phyloP scores from a whole-genome alignment of 2,888 invertebrate species.

The Saturnia japonica region DNA sequence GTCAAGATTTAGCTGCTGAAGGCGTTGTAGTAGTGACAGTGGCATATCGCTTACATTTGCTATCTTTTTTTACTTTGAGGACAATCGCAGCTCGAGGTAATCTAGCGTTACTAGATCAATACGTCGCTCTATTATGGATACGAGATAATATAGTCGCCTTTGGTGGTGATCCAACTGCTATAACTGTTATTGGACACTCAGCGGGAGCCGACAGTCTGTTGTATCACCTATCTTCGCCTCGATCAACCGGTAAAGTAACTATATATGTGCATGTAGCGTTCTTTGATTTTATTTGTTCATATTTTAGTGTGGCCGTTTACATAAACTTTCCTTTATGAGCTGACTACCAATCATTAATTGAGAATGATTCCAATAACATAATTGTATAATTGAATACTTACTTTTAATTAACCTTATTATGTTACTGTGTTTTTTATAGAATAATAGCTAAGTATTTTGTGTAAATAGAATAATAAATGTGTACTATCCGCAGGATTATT shows the following conservation, averaged over 20 bases:
- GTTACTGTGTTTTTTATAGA: constrained; percentile 16
- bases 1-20: constrained; percentile 88
- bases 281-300: neutral
- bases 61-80: constrained; percentile 85
- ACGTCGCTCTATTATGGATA: constrained; percentile 89
- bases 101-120: constrained; percentile 92
- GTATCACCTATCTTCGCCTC: constrained; percentile 85
- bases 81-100: constrained; percentile 87
- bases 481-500: constrained; percentile 77
- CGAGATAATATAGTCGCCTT: constrained; percentile 89
- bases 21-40: constrained; percentile 86
- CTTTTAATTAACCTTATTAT: too few relatives aligned
- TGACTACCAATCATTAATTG: neutral
- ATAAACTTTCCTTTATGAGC: neutral
- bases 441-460: neutral
- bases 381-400: too few relatives aligned
- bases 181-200: constrained; percentile 93
- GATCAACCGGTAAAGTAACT: constrained; percentile 80
- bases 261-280: neutral
- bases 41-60: constrained; percentile 86
- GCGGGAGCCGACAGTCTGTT: constrained; percentile 88
- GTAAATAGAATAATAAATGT: neutral
- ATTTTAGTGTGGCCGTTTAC: neutral
- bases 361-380: too few relatives aligned
- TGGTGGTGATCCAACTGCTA: constrained; percentile 89